phyloP scores from a whole-genome alignment of 2,797 vertebrate species.

The Rhadinocentrus ornatus region DNA sequence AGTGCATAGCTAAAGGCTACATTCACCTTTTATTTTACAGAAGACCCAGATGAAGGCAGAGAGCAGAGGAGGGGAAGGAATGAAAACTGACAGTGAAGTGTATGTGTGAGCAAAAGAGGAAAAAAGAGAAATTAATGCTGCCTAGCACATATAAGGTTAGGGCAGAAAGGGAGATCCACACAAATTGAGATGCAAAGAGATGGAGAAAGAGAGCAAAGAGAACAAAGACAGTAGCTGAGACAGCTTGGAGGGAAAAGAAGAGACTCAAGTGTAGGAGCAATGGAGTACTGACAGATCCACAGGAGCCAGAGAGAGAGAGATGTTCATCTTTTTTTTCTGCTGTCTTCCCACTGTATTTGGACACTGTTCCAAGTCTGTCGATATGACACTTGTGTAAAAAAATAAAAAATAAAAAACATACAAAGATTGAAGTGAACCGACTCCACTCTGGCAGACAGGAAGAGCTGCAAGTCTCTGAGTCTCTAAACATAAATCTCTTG shows the following conservation, averaged over 20 bases:
- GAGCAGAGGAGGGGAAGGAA: conserved; percentile 17
- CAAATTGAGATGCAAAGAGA: conserved; percentile 45
- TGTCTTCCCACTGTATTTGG: conserved; percentile 50
- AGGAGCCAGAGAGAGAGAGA: conserved; percentile 13
- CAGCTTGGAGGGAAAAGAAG: conserved; percentile 32
- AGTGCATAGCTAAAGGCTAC: conserved; percentile 61
- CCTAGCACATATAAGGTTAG: conserved; percentile 49
- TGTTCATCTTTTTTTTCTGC: conserved; percentile 38
- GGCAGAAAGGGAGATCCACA: conserved; percentile 37
- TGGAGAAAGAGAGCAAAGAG: conserved; percentile 19
- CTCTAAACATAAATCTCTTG: conserved; percentile 23
- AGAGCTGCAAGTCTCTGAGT: background rate
- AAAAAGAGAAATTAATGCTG: conserved; percentile 37
- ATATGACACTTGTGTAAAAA: conserved; percentile 34
- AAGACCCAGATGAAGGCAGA: conserved; percentile 36
- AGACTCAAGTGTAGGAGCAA: conserved; percentile 37
- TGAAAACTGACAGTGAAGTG: conserved; percentile 41
- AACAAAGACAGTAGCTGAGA: conserved; percentile 41
- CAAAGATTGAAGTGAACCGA: conserved; percentile 24
- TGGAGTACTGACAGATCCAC: conserved; percentile 34
- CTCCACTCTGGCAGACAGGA: conserved; percentile 14
- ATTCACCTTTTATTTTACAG: conserved; percentile 66
- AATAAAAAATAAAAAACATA: conserved; percentile 25
- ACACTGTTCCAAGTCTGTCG: conserved; percentile 28
- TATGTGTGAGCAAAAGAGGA: conserved; percentile 27